Evolutionary conservation across 2,888 invertebrate genomes (phyloP).

Genomic region (Vesta saturnalis): DNA sequence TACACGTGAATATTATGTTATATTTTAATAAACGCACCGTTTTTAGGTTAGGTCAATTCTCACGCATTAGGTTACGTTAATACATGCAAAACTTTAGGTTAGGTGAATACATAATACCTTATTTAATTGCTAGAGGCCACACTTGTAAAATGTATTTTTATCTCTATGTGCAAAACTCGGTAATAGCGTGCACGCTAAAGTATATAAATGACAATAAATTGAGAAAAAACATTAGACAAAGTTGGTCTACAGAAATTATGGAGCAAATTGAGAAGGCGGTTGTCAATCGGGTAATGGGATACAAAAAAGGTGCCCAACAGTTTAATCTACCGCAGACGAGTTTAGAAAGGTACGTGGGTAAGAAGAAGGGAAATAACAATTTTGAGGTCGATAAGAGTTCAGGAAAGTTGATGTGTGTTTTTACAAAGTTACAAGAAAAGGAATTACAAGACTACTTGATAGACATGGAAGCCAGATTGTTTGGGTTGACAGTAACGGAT

Average conservation of each 20-base stretch:
- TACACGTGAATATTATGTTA: too few species aligned
- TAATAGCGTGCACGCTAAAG: too few species aligned
- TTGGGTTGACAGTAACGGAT: neutral
- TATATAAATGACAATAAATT: too few species aligned
- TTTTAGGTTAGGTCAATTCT: too few species aligned
- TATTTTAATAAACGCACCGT: too few species aligned
- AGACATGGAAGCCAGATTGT: neutral
- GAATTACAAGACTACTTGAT: neutral
- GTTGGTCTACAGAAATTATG: neutral
- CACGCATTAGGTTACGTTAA: too few species aligned
- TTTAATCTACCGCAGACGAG: neutral
- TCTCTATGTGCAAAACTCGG: too few species aligned
- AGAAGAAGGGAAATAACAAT: neutral
- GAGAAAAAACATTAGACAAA: too few species aligned
- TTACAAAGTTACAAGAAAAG: neutral
- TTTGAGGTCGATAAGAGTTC: neutral
- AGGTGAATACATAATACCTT: too few species aligned
- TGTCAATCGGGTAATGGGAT: neutral
- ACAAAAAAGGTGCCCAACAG: neutral
- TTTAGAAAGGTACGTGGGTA: neutral
- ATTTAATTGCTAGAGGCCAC: too few species aligned
- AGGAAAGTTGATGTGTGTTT: neutral
- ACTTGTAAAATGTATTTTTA: too few species aligned
- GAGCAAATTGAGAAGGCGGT: neutral
- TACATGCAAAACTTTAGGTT: too few species aligned